A percentile compares a stretch with the other conserved stretches of the same genome.
Conservation (phyloP, 1,140 invertebrate genomes). For the Hyposmocoma kahamanoa region DNA sequence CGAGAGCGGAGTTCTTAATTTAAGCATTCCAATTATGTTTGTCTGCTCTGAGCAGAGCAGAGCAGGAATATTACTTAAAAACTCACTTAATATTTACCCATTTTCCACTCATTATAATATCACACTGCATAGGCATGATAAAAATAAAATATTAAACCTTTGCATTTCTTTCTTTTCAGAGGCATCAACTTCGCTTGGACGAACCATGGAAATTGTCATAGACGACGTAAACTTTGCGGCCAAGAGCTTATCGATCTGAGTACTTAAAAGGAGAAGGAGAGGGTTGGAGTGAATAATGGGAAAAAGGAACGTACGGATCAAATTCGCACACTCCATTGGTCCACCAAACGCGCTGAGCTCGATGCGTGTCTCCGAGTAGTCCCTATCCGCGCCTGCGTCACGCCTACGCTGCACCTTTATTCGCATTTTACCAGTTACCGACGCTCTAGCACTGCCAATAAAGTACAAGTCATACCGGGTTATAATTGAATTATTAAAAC, state of each 20-base stretch:
- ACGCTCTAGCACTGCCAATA: conserved; percentile 68
- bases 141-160: conserved; percentile 4
- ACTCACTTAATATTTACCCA: too few relatives aligned
- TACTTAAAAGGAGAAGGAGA: conserved; percentile 31
- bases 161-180: conserved; percentile 49
- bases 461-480: conserved; percentile 70
- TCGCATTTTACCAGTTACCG: conserved; percentile 68
- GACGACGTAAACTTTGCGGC: conserved; percentile 13
- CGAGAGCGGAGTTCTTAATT: conserved; percentile 46
- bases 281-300: conserved; percentile 66
- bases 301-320: conserved; percentile 68
- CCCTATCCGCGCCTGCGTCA: conserved; percentile 27
- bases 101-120: too few relatives aligned
- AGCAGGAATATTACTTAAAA: too few relatives aligned
- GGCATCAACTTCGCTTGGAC: conserved; percentile 12
- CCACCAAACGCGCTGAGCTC: conserved; percentile 48
- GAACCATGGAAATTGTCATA: conserved; percentile 41
- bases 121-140: too few relatives aligned
- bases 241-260: conserved; percentile 29
- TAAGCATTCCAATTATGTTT: conserved; percentile 40
- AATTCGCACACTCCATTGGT: conserved; percentile 67
- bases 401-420: conserved; percentile 32
- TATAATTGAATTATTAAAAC: conserved; percentile 57
- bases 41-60: too few relatives aligned
- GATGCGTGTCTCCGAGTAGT: conserved; percentile 43